Base-by-base conservation (phyloP, 1,140 invertebrate species). In the Druon quercuslanigerum region DNA sequence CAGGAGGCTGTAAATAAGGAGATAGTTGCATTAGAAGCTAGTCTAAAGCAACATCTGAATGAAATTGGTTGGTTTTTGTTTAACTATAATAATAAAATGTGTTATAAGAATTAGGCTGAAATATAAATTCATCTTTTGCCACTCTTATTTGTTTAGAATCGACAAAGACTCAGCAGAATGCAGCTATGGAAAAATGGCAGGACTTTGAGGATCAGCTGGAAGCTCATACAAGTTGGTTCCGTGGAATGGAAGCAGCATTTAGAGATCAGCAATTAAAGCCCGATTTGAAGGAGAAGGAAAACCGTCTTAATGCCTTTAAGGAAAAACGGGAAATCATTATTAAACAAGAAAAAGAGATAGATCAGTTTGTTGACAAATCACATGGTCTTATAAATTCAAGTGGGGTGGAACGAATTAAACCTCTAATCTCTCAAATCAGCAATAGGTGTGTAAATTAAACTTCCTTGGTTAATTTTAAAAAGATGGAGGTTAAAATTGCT, bases 291-390 rank as follows among this genome's bases (percentile, higher is more conserved):
- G 96, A 98, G 81, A 99, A 99, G 90, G 93, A 95, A 86, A 89
- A 91, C 11, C 95, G 96, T 82, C 90, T 98, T n/a, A 92, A 95
- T 75, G 92, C 92, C 51, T 95, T 96, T 77, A 94, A 95, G 80
- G 93, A 95, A 17, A 93, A 96, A 82, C 93, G 95, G n/a, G 95
- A 97, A 77, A 90, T 93, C 50, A 94, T 98, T 74, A 89, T 95
- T 50, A 93, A 93, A 20, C 95, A 96, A 85, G 97, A 98, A 89
- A 94, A 93, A 80, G 93, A 95, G 85, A 95, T 99, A 76, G 97
- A 99, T 90, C 92, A 94, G 40, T 98, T 99, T 89, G 94, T 97
- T 13, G 98, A 99, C 90, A 94, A 95, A 81, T 96, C 96, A n/a
- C 97, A 98, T 87, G 94, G 94, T 33, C 91, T 99, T 70, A 93